These are phyloP conservation scores for Drosophila pseudotalamancana DNA, from an alignment of 2,888 invertebrate genomes.

Conservation along the genomic window DNA sequence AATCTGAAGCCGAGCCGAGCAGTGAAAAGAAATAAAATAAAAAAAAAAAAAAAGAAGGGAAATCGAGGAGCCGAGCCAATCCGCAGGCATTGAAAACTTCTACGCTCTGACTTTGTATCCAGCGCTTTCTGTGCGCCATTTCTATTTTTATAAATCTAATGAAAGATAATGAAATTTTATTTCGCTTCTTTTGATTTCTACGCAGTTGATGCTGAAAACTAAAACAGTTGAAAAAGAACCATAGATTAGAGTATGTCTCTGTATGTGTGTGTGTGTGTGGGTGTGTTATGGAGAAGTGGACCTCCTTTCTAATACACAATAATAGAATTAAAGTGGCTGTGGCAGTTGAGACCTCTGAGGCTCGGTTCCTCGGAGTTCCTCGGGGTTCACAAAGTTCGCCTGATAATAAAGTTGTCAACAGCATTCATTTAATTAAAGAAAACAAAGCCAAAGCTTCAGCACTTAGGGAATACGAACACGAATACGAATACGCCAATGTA, in stretches of 20 bases:
- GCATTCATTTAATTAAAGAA: constrained; percentile 82
- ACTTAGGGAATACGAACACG: constrained; percentile 69
- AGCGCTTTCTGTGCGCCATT: constrained; percentile 40
- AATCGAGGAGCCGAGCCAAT: constrained; percentile 31
- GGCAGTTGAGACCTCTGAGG: constrained; percentile 19
- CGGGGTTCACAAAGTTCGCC: constrained; percentile 69
- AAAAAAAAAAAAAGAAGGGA: too few relatives aligned
- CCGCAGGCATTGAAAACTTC: constrained; percentile 61
- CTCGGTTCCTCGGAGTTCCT: background rate
- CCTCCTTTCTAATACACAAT: constrained; percentile 61
- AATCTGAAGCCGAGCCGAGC: constrained; percentile 22
- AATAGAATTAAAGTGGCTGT: constrained; percentile 77
- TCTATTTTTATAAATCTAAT: constrained; percentile 79
- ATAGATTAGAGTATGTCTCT: constrained; percentile 28
- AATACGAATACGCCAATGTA: constrained; percentile 52
- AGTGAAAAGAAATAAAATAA: too few relatives aligned
- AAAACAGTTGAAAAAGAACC: constrained; percentile 67
- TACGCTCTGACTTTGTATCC: constrained; percentile 57
- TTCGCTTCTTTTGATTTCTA: constrained; percentile 71
- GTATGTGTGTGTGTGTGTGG: constrained; percentile 1
- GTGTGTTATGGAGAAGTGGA: background rate
- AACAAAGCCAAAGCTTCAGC: constrained; percentile 69
- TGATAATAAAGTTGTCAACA: constrained; percentile 82
- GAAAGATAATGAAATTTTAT: constrained; percentile 79
- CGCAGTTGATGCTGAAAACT: constrained; percentile 66